These are phyloP conservation scores for Xestoiulus laeticollis DNA, from an alignment of 2,888 invertebrate genomes.

Conservation along the genomic window DNA sequence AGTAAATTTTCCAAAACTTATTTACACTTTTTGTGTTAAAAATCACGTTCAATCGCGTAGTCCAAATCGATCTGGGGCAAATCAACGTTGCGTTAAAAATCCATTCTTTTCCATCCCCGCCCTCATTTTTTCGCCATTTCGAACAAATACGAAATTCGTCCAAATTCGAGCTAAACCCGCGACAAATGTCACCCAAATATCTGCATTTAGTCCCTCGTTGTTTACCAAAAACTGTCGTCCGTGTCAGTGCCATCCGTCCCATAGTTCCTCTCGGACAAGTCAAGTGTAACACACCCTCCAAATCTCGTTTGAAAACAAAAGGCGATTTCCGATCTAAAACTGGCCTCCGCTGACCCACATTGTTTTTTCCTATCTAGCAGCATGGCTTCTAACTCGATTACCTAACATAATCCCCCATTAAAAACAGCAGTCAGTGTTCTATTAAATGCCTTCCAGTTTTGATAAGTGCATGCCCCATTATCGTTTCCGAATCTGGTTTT, in stretches of 20 bases:
- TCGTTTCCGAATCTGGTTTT: background rate
- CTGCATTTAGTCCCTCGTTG: background rate
- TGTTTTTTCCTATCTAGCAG: background rate
- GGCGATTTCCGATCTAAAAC: background rate
- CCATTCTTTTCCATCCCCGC: background rate
- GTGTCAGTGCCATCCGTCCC: background rate
- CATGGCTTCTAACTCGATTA: background rate
- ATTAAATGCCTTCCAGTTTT: slow-evolving; percentile 4
- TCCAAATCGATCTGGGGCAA: background rate
- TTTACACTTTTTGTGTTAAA: background rate
- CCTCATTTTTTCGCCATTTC: background rate
- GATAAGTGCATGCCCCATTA: background rate
- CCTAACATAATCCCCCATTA: background rate
- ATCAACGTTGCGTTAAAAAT: background rate
- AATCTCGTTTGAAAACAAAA: slow-evolving; percentile 7
- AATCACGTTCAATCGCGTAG: background rate
- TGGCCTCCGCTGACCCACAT: slow-evolving; percentile 19
- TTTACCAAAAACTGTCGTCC: background rate
- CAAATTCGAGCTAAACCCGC: background rate
- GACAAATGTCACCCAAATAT: background rate
- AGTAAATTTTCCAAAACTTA: background rate
- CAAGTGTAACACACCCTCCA: background rate
- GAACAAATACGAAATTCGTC: background rate
- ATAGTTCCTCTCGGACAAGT: background rate
- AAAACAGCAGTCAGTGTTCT: background rate